Conservation (phyloP, 1,140 invertebrate species). For the Hycleus phaleratus region DNA sequence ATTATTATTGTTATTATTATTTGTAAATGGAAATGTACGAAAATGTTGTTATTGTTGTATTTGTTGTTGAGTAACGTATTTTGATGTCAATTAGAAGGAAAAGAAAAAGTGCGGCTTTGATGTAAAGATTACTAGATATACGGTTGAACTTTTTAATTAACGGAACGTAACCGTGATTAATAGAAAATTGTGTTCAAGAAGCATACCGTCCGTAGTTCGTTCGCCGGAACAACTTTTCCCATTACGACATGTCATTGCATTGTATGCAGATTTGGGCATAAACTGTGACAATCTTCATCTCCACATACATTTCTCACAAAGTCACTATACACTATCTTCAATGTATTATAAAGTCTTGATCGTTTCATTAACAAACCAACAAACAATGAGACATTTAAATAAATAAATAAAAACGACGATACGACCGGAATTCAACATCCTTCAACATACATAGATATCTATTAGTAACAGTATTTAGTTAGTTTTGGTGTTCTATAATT, state of each 20-base stretch:
- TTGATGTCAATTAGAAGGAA: conserved; percentile 27
- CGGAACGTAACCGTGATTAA: conserved; percentile 40
- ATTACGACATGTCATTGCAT: conserved; percentile 40
- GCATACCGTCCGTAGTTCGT: conserved; percentile 31
- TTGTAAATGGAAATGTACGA: no score
- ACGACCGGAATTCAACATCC: not conserved
- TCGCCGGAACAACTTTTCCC: conserved; percentile 35
- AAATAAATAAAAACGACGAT: conserved; percentile 1
- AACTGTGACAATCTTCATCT: conserved; percentile 40
- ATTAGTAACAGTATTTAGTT: no score
- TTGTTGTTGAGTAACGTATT: conserved; percentile 1
- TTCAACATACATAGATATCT: no score
- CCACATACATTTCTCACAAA: conserved; percentile 32
- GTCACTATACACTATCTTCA: conserved; percentile 6
- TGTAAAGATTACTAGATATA: conserved; percentile 33
- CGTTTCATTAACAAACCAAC: conserved; percentile 7
- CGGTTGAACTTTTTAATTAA: conserved; percentile 39
- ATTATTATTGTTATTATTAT: no score
- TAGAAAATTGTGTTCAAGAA: conserved; percentile 38
- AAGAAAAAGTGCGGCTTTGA: conserved; percentile 27
- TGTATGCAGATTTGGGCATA: conserved; percentile 38
- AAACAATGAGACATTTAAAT: conserved; percentile 11
- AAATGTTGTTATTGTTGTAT: no score
- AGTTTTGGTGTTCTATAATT: no score
- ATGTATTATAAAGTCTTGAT: conserved; percentile 9